Conservation (phyloP, 2,888 invertebrate species). For the Zaprionus lineosus region DNA sequence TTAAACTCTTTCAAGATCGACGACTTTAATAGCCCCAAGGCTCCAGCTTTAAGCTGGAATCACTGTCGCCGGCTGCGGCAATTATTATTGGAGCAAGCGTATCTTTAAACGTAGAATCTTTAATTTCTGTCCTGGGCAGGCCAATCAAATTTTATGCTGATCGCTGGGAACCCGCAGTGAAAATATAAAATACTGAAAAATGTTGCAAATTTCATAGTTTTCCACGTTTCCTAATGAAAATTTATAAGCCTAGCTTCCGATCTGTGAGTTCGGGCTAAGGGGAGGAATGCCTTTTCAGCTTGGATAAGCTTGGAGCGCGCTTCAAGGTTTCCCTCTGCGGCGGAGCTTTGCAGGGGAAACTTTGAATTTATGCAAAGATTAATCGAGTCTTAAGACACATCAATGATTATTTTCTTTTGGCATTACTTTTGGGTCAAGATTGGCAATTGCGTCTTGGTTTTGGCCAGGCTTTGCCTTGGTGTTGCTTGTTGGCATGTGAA, state of each 20-base stretch:
- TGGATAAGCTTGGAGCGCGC: too few species aligned
- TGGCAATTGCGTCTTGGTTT: slow-evolving; percentile 30
- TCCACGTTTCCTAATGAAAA: too few species aligned
- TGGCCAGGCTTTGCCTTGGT: slow-evolving; percentile 29
- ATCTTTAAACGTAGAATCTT: too few species aligned
- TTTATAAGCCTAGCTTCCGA: slow-evolving; percentile 25
- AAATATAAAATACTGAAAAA: slow-evolving; percentile 31
- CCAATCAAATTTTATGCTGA: slow-evolving; percentile 62
- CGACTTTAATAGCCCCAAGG: slow-evolving; percentile 18
- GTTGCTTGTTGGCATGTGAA: slow-evolving; percentile 49
- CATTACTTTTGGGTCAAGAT: slow-evolving; percentile 33
- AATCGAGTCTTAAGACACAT: slow-evolving; percentile 9
- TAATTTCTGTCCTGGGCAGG: too few species aligned
- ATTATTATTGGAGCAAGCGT: slow-evolving; percentile 1
- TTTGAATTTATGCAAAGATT: slow-evolving; percentile 20
- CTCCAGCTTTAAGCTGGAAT: slow-evolving; percentile 7
- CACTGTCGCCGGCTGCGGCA: slow-evolving; percentile 3
- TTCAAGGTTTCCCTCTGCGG: too few species aligned
- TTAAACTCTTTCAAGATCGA: slow-evolving; percentile 45
- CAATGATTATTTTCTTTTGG: slow-evolving; percentile 1
- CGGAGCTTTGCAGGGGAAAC: too few species aligned
- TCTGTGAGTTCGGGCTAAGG: too few species aligned
- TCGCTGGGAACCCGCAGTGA: too few species aligned
- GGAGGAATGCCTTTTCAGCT: too few species aligned
- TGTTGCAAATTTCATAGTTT: too few species aligned